Percentiles rank a stretch among this genome's conserved stretches.
Evolutionary conservation across 2,797 vertebrate genomes (phyloP).

Genomic region (Gorsachius magnificus): DNA sequence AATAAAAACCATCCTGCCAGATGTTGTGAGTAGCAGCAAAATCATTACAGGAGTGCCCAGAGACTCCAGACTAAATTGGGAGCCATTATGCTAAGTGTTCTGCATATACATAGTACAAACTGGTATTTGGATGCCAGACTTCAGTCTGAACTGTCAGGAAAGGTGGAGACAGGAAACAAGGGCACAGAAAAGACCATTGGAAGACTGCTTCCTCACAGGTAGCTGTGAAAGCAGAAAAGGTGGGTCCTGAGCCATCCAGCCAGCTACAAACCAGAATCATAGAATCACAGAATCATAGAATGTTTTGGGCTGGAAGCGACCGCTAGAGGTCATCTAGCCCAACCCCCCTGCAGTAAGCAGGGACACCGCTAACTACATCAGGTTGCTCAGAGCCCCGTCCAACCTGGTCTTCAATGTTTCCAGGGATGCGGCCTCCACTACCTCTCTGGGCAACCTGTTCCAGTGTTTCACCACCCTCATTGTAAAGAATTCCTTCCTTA

Average conservation of each 20-base stretch:
- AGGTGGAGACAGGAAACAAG: not conserved
- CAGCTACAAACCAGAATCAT: not conserved
- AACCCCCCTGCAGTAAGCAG: too few relatives aligned
- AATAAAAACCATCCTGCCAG: not conserved
- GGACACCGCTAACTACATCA: too few relatives aligned
- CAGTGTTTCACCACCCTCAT: too few relatives aligned
- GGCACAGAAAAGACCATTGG: not conserved
- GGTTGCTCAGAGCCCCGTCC: too few relatives aligned
- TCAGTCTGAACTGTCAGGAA: not conserved
- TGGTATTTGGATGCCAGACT: not conserved
- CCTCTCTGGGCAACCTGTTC: too few relatives aligned
- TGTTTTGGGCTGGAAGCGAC: too few relatives aligned
- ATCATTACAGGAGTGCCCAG: not conserved
- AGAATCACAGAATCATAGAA: too few relatives aligned
- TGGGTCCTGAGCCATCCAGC: not conserved
- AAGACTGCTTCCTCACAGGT: not conserved
- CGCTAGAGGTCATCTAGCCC: too few relatives aligned
- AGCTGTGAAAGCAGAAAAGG: not conserved
- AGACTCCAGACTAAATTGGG: not conserved
- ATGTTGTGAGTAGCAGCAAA: not conserved
- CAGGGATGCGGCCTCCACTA: too few relatives aligned
- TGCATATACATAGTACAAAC: not conserved
- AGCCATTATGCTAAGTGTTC: not conserved
- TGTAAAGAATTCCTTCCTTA: too few relatives aligned
- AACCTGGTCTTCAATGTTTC: too few relatives aligned